Percentiles rank a stretch among this genome's conserved stretches.
Evolutionary conservation across 2,888 invertebrate genomes (phyloP).

Genomic region (Amphipoea lucens): DNA sequence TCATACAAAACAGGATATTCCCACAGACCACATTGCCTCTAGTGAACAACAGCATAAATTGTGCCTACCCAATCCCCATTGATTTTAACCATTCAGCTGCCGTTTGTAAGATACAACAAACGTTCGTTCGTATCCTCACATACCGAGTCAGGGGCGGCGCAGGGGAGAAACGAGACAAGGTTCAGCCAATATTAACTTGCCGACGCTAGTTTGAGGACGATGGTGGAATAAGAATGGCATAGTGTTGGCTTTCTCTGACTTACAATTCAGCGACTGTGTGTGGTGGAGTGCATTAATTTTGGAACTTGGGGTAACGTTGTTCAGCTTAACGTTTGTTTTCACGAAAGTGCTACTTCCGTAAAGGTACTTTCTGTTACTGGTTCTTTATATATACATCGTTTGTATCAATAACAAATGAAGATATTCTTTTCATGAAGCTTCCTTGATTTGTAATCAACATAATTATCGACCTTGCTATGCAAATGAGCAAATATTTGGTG

Average conservation of each 20-base stretch:
- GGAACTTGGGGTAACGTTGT: constrained; percentile 50
- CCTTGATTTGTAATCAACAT: background rate
- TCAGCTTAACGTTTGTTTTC: constrained; percentile 41
- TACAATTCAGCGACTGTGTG: constrained; percentile 55
- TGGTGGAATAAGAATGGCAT: constrained; percentile 76
- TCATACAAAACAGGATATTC: background rate
- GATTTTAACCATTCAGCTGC: constrained; percentile 56
- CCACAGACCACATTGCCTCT: background rate
- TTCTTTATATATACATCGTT: background rate
- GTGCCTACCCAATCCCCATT: constrained; percentile 20
- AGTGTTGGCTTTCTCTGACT: constrained; percentile 57
- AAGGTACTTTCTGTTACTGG: constrained; percentile 7
- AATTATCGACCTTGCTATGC: constrained; percentile 20
- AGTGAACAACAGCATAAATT: constrained; percentile 15
- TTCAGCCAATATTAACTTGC: constrained; percentile 79
- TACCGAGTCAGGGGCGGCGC: constrained; percentile 47
- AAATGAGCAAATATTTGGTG: constrained; percentile 47
- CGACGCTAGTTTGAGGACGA: constrained; percentile 72
- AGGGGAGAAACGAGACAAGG: constrained; percentile 68
- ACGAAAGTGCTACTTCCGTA: constrained; percentile 30
- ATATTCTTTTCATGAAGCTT: background rate
- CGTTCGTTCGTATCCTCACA: constrained; percentile 49
- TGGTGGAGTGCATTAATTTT: constrained; percentile 59
- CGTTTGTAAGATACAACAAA: constrained; percentile 54
- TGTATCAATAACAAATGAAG: background rate